A percentile compares a stretch with the other conserved stretches of the same genome.
phyloP scores from a whole-genome alignment of 2,113 vertebrate genomes.

The Microcebus griseorufus region DNA sequence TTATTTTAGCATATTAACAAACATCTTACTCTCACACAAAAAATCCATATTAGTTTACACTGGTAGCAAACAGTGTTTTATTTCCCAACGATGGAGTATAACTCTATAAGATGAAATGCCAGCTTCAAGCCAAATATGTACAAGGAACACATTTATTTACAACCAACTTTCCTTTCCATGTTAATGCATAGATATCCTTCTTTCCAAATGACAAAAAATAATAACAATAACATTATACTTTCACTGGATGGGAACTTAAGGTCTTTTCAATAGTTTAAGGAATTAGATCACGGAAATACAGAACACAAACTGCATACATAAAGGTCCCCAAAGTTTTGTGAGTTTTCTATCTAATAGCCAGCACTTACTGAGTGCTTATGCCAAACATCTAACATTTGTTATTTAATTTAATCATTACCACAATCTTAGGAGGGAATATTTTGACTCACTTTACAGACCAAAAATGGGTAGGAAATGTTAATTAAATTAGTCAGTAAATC shows the following conservation, averaged over 20 bases:
- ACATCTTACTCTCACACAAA: neutral
- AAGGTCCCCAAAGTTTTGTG: neutral
- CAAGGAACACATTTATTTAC: conserved; percentile 47
- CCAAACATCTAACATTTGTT: neutral
- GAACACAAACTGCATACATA: neutral
- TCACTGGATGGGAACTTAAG: neutral
- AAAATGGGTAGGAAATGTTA: neutral
- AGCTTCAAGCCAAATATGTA: conserved; percentile 56
- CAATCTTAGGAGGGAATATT: neutral
- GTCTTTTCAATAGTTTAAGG: neutral
- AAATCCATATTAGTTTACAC: neutral
- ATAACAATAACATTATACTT: neutral
- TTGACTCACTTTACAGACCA: neutral
- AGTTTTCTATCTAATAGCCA: neutral
- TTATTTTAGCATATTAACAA: conserved; percentile 28
- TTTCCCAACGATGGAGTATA: neutral
- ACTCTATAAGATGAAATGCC: conserved; percentile 3
- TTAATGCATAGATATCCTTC: neutral
- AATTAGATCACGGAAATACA: neutral
- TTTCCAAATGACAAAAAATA: conserved; percentile 17
- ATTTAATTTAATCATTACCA: neutral
- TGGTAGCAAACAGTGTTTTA: conserved; percentile 11
- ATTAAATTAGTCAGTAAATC: neutral
- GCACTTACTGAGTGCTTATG: neutral
- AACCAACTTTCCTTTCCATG: conserved; percentile 2